These are phyloP conservation scores for Prionace glauca DNA, from an alignment of 2,797 vertebrate species.

Conservation along the genomic window DNA sequence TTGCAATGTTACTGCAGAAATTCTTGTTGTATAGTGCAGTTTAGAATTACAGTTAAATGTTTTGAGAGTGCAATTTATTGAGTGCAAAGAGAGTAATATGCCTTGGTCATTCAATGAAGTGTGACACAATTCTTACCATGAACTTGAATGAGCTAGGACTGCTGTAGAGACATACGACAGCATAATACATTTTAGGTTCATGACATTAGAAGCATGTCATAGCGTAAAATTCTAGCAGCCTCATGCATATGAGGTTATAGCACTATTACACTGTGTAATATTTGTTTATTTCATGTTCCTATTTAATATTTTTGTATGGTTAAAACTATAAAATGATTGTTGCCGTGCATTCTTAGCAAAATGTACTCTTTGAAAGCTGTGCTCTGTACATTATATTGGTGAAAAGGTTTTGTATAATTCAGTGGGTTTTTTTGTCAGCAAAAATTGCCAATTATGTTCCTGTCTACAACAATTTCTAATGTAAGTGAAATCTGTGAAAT, in stretches of 20 bases:
- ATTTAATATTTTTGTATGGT: slow-evolving; percentile 48
- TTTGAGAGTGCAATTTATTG: slow-evolving; percentile 31
- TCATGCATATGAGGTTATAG: slow-evolving; percentile 47
- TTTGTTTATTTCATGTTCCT: slow-evolving; percentile 49
- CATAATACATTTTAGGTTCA: slow-evolving; percentile 46
- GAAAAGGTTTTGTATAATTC: slow-evolving; percentile 51
- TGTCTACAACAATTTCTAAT: slow-evolving; percentile 61
- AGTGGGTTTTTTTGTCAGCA: slow-evolving; percentile 50
- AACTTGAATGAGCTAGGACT: slow-evolving; percentile 17
- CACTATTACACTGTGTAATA: slow-evolving; percentile 50
- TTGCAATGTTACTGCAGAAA: slow-evolving; percentile 31
- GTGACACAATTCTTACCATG: background rate
- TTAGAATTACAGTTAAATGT: slow-evolving; percentile 35
- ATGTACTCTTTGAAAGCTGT: slow-evolving; percentile 54
- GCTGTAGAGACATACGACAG: slow-evolving; percentile 5
- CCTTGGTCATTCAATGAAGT: slow-evolving; percentile 4
- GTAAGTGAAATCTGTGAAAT: slow-evolving; percentile 55
- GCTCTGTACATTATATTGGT: slow-evolving; percentile 54
- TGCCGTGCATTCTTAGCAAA: slow-evolving; percentile 53
- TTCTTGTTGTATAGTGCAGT: slow-evolving; percentile 30
- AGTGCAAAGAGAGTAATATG: background rate
- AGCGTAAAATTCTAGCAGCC: slow-evolving; percentile 46
- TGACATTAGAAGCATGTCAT: slow-evolving; percentile 41
- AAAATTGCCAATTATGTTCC: slow-evolving; percentile 50
- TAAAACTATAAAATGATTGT: slow-evolving; percentile 47